Base-by-base conservation (phyloP, 1,140 invertebrate genomes). In the Araneus ventricosus region DNA sequence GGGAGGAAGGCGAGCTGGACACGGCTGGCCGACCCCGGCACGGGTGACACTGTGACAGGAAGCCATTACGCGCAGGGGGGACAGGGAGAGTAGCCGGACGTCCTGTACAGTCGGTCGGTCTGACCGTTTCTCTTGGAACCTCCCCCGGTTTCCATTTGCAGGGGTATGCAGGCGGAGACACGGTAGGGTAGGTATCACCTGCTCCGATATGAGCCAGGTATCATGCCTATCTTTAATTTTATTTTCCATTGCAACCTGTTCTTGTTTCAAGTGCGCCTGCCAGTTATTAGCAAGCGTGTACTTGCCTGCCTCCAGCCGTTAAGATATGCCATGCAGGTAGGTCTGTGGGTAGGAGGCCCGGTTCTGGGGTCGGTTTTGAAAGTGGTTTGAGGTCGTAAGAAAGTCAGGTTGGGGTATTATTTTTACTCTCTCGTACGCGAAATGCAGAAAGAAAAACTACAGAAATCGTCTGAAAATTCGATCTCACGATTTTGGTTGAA, bases 101-200 rank as follows among this genome's bases (percentile, higher is more conserved):
- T 87, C 84, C 91, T 80, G 80, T 75, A 80, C 39, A 52, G 90
- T 86, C 80, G 45, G 70, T 34, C 87, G 27, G 22, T 34, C 91
- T 79, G 82, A 75, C 91, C 91, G 91, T 52, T 59, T 30, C 82
- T 75, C 37, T 34, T 20, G 57, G 34, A 59, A 34, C 52, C 37
- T 30, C 86, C 52, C 57, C 34, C 85, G 17, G 27, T 61, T 39
- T 67, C 88, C 88, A 90, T 90, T 75, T 90, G 88, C 88, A 70
- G 70, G 70, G 30, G 63, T 67, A 89, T 61, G 17, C 91, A 86
- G 91, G 10, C 45, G 45, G 91, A 92, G 37, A 61, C 91, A 92
- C 85, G 91, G n/a, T 92, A 34, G n/a, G 57, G 45, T 92, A 27
- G 91, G n/a, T 80, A 88, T 87, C 91, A 92, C 91, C 91, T 92